A percentile compares a stretch with the other conserved stretches of the same genome.
Evolutionary conservation across 2,797 vertebrate genomes (phyloP).

Genomic region (Chiropotes sagulatus): DNA sequence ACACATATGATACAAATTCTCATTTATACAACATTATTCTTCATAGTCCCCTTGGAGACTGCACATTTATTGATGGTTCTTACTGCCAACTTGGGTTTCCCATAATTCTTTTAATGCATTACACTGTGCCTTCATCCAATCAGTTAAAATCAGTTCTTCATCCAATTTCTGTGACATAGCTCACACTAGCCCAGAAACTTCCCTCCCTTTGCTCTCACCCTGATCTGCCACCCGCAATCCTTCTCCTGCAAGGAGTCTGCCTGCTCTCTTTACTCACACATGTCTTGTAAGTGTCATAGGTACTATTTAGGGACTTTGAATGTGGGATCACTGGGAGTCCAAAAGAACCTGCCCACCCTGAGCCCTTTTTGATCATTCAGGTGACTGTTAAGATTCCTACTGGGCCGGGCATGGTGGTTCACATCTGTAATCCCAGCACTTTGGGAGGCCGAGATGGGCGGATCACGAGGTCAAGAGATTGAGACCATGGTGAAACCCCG

Average conservation of each 20-base stretch:
- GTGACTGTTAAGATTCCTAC: neutral
- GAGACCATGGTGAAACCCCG: too few species aligned
- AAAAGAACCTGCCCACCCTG: neutral
- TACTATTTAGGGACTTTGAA: neutral
- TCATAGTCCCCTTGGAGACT: neutral
- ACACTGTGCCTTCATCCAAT: neutral
- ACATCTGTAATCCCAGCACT: too few species aligned
- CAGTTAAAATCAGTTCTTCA: neutral
- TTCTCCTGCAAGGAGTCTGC: neutral
- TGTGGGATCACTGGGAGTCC: neutral
- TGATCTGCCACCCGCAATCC: neutral
- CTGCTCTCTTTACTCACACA: neutral
- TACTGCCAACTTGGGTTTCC: neutral
- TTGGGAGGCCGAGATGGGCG: too few species aligned
- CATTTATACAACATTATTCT: neutral
- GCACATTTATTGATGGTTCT: neutral
- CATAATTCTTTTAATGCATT: neutral
- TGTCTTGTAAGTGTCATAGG: neutral
- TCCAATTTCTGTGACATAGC: neutral
- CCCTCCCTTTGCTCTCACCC: too few species aligned
- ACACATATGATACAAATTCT: neutral
- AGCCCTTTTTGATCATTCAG: neutral
- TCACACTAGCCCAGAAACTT: neutral
- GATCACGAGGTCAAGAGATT: too few species aligned
- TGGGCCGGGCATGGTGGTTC: too few species aligned